phyloP scores from a whole-genome alignment of 2,113 vertebrate species.

The Centropus unirufus region DNA sequence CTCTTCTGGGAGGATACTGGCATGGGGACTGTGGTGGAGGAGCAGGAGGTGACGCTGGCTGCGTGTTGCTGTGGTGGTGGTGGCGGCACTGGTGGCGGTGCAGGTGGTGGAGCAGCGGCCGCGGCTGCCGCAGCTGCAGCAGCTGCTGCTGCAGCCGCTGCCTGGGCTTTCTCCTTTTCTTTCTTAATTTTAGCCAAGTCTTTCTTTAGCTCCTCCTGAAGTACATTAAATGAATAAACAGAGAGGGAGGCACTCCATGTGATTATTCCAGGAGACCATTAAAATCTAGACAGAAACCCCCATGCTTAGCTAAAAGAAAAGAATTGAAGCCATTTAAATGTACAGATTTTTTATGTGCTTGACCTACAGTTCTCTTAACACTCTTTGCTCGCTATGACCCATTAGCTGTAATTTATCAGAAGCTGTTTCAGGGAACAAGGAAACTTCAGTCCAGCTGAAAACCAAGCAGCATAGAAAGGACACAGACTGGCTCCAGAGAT shows the following conservation, averaged over 20 bases:
- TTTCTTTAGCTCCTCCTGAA: slow-evolving; percentile 93
- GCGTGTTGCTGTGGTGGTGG: slow-evolving; percentile 28
- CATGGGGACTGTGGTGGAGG: slow-evolving; percentile 55
- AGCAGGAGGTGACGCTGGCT: slow-evolving; percentile 68
- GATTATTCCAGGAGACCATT: not conserved
- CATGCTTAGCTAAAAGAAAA: not conserved
- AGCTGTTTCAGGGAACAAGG: not conserved
- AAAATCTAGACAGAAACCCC: not conserved
- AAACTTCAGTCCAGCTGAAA: not conserved
- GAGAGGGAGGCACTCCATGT: not conserved
- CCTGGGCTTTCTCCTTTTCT: slow-evolving; percentile 89
- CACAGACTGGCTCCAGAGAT: not conserved
- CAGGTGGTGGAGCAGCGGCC: not conserved
- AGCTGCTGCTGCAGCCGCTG: slow-evolving; percentile 66
- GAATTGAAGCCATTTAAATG: not conserved
- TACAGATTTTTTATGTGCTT: too few relatives aligned
- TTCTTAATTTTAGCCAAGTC: slow-evolving; percentile 88
- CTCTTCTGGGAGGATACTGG: slow-evolving; percentile 86
- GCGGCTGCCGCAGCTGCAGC: slow-evolving; percentile 65
- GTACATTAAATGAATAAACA: slow-evolving; percentile 48
- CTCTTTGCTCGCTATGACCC: not conserved
- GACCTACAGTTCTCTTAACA: not conserved
- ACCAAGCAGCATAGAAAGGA: not conserved
- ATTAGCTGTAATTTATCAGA: not conserved
- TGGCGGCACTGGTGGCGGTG: slow-evolving; percentile 60